A percentile compares a stretch with the other conserved stretches of the same genome.
Conservation (phyloP, 2,888 invertebrate species). For the Exocentrus adspersus region DNA sequence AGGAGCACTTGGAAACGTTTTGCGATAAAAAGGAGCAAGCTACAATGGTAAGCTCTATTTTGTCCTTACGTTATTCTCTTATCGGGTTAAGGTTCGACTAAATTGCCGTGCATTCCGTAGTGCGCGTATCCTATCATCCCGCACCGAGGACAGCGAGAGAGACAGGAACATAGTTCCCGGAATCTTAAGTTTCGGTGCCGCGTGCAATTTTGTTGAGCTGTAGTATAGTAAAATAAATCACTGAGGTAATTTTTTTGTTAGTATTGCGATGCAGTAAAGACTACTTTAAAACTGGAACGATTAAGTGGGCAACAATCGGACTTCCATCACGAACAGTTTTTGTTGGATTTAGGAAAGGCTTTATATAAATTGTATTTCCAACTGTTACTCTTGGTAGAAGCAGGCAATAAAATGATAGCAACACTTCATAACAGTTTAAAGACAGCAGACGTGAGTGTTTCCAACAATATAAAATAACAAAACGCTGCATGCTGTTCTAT, state of each 20-base stretch:
- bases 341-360: conserved; percentile 84
- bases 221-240: too few relatives aligned
- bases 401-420: conserved; percentile 84
- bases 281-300: conserved; percentile 79
- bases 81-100: too few relatives aligned
- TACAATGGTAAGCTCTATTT: conserved; percentile 76
- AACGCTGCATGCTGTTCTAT: too few relatives aligned
- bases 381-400: conserved; percentile 86
- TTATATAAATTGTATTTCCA: conserved; percentile 95
- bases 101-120: too few relatives aligned
- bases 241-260: conserved; percentile 55
- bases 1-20: conserved; percentile 95
- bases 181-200: too few relatives aligned
- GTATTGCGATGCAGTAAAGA: conserved; percentile 85
- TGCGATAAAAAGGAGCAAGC: conserved; percentile 92
- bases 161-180: too few relatives aligned
- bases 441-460: conserved; percentile 67
- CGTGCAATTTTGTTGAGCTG: too few relatives aligned
- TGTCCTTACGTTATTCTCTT: too few relatives aligned
- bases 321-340: conserved; percentile 73
- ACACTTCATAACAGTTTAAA: conserved; percentile 71
- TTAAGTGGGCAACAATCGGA: conserved; percentile 71
- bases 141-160: too few relatives aligned
- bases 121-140: too few relatives aligned
- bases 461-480: too few relatives aligned